Percentiles rank a stretch among this genome's conserved stretches.
These are phyloP conservation scores for Nematopogon swammerdamellus DNA, from an alignment of 2,888 invertebrate genomes.

Conservation along the genomic window DNA sequence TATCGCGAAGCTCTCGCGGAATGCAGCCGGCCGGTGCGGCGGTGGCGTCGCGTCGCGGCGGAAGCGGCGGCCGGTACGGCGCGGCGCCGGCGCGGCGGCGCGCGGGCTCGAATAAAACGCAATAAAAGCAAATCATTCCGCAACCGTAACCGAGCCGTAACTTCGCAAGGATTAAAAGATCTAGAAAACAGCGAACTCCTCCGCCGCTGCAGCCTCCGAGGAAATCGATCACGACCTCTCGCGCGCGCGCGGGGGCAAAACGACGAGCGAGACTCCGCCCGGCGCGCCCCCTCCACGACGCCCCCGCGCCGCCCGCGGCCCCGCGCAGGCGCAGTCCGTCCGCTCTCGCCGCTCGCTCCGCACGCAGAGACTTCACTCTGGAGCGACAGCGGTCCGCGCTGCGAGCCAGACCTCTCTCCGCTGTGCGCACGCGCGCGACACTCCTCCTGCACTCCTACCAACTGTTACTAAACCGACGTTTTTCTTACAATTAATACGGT, in stretches of 20 bases:
- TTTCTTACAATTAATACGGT: too few relatives aligned
- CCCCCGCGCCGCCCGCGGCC: constrained; percentile 6
- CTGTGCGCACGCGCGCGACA: constrained; percentile 1
- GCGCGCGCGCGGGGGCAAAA: not conserved
- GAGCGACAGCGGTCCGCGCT: constrained; percentile 7
- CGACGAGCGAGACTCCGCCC: constrained; percentile 1
- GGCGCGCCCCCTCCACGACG: constrained; percentile 9
- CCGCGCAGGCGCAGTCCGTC: constrained; percentile 19
- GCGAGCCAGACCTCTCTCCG: constrained; percentile 9
- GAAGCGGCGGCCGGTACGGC: too few relatives aligned
- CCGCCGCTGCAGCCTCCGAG: constrained; percentile 14
- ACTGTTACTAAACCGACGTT: too few relatives aligned
- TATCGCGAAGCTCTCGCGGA: too few relatives aligned
- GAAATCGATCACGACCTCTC: constrained; percentile 14
- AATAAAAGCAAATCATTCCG: not conserved
- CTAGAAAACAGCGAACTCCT: not conserved
- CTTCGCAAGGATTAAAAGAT: not conserved
- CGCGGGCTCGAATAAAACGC: not conserved
- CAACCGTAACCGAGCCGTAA: too few relatives aligned
- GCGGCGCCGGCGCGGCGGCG: too few relatives aligned
- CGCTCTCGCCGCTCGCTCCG: constrained; percentile 8
- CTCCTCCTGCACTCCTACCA: too few relatives aligned
- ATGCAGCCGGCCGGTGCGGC: too few relatives aligned
- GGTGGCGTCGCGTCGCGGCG: too few relatives aligned
- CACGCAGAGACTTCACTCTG: constrained; percentile 9